phyloP scores from a whole-genome alignment of 2,113 vertebrate species.

The Lophura nycthemera region DNA sequence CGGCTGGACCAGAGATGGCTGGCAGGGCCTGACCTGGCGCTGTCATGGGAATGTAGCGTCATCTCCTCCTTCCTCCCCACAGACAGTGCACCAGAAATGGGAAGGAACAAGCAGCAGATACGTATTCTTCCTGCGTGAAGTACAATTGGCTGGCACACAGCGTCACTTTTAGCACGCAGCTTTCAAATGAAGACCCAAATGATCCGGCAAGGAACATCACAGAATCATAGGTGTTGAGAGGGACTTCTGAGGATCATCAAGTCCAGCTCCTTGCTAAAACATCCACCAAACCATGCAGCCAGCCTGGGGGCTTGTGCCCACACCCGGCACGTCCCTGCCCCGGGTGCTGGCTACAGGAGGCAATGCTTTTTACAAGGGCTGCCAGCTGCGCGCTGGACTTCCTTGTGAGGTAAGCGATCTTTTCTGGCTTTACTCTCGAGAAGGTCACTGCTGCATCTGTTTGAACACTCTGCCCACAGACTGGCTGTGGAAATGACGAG shows the following conservation, averaged over 20 bases:
- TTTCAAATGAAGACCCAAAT: neutral
- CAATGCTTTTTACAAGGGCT: neutral
- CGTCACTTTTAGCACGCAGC: neutral
- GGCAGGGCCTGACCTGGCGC: neutral
- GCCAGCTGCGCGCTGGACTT: neutral
- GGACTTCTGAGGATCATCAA: too few relatives aligned
- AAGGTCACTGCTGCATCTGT: fast-evolving
- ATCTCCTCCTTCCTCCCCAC: neutral
- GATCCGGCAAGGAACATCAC: neutral
- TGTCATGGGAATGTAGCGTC: neutral
- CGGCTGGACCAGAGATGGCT: neutral
- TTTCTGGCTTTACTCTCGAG: neutral
- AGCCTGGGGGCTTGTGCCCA: fast-evolving
- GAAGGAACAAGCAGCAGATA: neutral
- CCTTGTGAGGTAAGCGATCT: fast-evolving
- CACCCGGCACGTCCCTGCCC: neutral
- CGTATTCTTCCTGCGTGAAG: neutral
- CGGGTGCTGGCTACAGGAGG: neutral
- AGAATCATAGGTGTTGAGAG: too few relatives aligned
- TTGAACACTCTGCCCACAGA: fast-evolving
- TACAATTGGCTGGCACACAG: neutral
- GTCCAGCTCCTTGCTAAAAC: too few relatives aligned
- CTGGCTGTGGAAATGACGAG: fast-evolving
- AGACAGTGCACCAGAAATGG: neutral
- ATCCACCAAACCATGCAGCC: fast-evolving